These are phyloP conservation scores for Mythimna albipuncta DNA, from an alignment of 2,888 invertebrate genomes.

Conservation along the genomic window DNA sequence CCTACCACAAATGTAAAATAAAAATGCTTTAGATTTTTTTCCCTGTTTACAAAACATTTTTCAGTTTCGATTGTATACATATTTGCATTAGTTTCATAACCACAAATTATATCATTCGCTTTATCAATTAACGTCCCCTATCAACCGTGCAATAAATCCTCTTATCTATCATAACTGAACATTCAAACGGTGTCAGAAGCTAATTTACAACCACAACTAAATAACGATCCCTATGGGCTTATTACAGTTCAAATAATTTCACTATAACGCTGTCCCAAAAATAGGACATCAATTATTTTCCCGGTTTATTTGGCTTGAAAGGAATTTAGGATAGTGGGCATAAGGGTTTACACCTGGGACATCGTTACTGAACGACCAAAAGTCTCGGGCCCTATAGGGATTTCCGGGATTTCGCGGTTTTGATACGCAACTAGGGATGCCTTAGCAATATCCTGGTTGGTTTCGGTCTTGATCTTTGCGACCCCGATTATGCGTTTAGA, in stretches of 20 bases:
- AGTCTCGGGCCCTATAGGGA: slow-evolving; percentile 59
- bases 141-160: slow-evolving; percentile 46
- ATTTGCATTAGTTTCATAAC: background rate
- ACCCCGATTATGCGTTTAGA: slow-evolving; percentile 61
- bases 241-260: slow-evolving; percentile 47
- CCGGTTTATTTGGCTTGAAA: slow-evolving; percentile 60
- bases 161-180: slow-evolving; percentile 48
- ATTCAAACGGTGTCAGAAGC: slow-evolving; percentile 40
- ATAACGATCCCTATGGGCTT: slow-evolving; percentile 48
- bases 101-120: background rate
- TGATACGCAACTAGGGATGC: slow-evolving; percentile 61
- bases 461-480: slow-evolving; percentile 56
- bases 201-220: slow-evolving; percentile 56
- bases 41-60: too few species aligned
- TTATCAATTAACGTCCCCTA: slow-evolving; percentile 34
- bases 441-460: slow-evolving; percentile 40
- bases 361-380: slow-evolving; percentile 61
- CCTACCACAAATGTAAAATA: background rate
- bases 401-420: slow-evolving; percentile 62
- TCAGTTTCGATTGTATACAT: rapidly evolving
- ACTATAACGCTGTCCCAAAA: slow-evolving; percentile 49
- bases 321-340: slow-evolving; percentile 56
- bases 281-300: slow-evolving; percentile 66
- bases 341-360: slow-evolving; percentile 70
- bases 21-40: background rate